These are phyloP conservation scores for Lacerta agilis DNA, from an alignment of 2,797 vertebrate species.

Conservation along the genomic window DNA sequence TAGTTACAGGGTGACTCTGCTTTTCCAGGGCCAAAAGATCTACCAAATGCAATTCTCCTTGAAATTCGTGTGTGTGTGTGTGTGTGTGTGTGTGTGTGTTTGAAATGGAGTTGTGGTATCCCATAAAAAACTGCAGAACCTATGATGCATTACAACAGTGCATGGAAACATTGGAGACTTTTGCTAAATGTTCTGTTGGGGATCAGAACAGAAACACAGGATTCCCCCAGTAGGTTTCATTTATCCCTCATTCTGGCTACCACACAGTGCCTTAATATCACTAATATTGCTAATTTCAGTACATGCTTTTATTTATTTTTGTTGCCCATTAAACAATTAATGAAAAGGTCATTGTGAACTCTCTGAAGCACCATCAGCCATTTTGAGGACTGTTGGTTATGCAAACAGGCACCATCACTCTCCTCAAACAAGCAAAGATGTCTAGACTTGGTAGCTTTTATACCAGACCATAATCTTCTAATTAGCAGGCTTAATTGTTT, in stretches of 20 bases:
- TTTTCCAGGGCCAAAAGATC: neutral
- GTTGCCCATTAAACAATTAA: constrained; percentile 59
- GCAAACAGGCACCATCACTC: constrained; percentile 21
- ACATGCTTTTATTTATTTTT: constrained; percentile 54
- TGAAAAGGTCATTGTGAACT: constrained; percentile 60
- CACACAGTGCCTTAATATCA: constrained; percentile 24
- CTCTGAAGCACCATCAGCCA: constrained; percentile 29
- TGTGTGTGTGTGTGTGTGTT: neutral
- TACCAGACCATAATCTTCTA: constrained; percentile 48
- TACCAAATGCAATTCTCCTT: neutral
- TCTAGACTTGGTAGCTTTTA: constrained; percentile 49
- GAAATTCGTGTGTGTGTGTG: neutral
- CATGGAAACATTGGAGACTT: neutral
- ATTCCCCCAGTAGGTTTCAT: neutral
- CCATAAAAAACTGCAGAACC: neutral
- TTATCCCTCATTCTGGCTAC: neutral
- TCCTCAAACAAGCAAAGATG: constrained; percentile 56
- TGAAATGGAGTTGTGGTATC: neutral
- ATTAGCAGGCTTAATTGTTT: constrained; percentile 61
- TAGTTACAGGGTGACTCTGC: neutral
- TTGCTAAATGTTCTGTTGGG: neutral
- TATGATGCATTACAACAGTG: neutral
- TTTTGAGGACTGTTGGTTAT: constrained; percentile 53
- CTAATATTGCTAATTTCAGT: constrained; percentile 45
- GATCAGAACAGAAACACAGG: neutral